Base-by-base conservation (phyloP, 2,113 vertebrate species). In the Gallinago paraguaiae region DNA sequence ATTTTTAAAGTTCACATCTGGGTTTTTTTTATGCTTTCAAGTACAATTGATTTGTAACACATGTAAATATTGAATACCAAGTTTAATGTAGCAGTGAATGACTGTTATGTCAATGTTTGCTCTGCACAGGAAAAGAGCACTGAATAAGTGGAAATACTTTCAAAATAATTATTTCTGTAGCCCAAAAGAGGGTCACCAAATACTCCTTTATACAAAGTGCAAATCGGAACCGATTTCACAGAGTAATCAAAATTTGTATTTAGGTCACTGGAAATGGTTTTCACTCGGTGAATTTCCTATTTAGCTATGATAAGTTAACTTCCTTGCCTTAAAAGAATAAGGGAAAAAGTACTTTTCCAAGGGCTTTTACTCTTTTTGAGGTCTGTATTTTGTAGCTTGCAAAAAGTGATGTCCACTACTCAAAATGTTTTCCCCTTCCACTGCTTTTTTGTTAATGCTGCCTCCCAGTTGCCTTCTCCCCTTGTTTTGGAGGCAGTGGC, bases 31-130 rank as follows among this genome's bases (percentile, higher is more conserved):
- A 48, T 45, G 23, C n/a, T 35, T 82, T 94, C 59, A 74, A 35
- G 46, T 85, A 74, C 54, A 86, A 51, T 80, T 86, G 79, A 90
- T 91, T 82, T 12, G 15, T 83, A 88, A 51, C 1, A 3, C 22
- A 10, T 35, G 41, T 51, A 45, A 41, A 41, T 80, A 70, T 83
- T 74, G 68, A 93, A 74, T 82, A 69, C 31, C 16, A 33, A 75
- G 27, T 83, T 70, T 83, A 63, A 90, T 39, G 43, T 83, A 33
- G 41, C 28, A 31, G n/a, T 51, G 68, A 57, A 59, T 2, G 17
- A 35, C 54, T 94, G 41, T 75, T 71, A 41, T 14, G 54, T 87
- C 75, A 82, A 6, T 80, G 71, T 94, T 93, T 96, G 63, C 72
- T 77, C 43, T 59, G 0, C 0, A 1, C 41, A 30, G 74, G 35